phyloP scores from a whole-genome alignment of 1,140 invertebrate species.

The Heliconius himera region DNA sequence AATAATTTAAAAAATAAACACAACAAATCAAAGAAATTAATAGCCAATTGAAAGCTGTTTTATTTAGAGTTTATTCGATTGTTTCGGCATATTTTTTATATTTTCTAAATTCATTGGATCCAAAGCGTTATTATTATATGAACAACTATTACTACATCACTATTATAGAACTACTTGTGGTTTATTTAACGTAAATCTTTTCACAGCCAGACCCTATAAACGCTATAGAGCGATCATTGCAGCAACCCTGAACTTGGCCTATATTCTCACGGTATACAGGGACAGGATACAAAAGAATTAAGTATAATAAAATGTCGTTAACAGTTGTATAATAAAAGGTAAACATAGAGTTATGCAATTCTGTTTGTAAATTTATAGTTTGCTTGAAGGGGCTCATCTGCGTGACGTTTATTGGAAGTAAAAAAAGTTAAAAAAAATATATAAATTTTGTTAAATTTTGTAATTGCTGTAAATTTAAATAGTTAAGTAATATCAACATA shows the following conservation, averaged over 20 bases:
- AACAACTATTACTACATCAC: neutral
- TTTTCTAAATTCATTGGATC: neutral
- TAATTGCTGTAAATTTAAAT: too few relatives aligned
- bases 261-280: constrained; percentile 66
- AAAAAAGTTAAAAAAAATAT: too few relatives aligned
- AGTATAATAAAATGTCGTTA: constrained; percentile 54
- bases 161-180: constrained; percentile 37
- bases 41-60: neutral
- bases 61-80: neutral
- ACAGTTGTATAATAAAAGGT: constrained; percentile 53
- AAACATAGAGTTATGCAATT: constrained; percentile 43
- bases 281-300: constrained; percentile 54
- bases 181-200: constrained; percentile 43
- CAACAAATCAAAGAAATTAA: too few relatives aligned
- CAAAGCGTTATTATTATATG: neutral
- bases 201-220: constrained; percentile 40
- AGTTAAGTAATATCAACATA: too few relatives aligned
- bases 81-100: too few relatives aligned
- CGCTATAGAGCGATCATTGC: constrained; percentile 47
- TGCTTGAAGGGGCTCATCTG: neutral
- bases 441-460: too few relatives aligned
- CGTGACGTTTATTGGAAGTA: too few relatives aligned
- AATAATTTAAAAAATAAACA: too few relatives aligned
- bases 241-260: constrained; percentile 69
- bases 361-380: constrained; percentile 32